A percentile compares a stretch with the other conserved stretches of the same genome.
These are phyloP conservation scores for Zaprionus bogoriensis DNA, from an alignment of 2,888 invertebrate species.

Conservation along the genomic window DNA sequence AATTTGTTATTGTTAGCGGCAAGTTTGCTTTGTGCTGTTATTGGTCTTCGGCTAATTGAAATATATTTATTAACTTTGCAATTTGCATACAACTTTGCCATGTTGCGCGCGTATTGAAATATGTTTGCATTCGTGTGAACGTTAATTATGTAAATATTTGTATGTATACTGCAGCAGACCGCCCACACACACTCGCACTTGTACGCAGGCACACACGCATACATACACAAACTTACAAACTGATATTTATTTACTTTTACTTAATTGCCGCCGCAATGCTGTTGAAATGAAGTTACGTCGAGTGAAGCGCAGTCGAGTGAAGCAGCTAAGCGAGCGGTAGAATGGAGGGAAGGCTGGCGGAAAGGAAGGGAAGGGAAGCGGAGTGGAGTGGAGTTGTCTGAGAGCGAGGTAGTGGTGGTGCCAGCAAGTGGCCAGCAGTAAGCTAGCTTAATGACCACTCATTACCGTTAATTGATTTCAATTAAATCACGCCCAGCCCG, in stretches of 20 bases:
- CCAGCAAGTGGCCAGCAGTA: constrained; percentile 30
- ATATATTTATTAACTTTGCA: constrained; percentile 67
- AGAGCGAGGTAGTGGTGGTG: not conserved
- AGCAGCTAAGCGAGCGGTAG: constrained; percentile 18
- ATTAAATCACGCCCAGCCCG: constrained; percentile 81
- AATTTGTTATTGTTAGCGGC: constrained; percentile 73
- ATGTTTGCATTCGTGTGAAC: constrained; percentile 23
- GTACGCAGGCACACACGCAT: not conserved
- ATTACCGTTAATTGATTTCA: constrained; percentile 83
- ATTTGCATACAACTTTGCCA: constrained; percentile 54
- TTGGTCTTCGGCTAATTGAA: constrained; percentile 52
- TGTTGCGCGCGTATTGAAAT: constrained; percentile 17
- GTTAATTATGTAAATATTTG: constrained; percentile 23
- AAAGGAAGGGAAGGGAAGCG: constrained; percentile 7
- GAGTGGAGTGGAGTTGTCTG: not conserved
- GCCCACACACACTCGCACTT: not conserved
- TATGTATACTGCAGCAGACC: not conserved
- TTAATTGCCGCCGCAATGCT: constrained; percentile 38
- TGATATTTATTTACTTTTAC: constrained; percentile 6
- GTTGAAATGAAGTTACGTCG: constrained; percentile 30
- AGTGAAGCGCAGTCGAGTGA: constrained; percentile 1
- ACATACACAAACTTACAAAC: not conserved
- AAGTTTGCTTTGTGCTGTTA: constrained; percentile 6
- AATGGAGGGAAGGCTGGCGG: constrained; percentile 24
- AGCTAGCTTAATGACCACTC: constrained; percentile 81